Evolutionary conservation across 1,140 invertebrate species (phyloP).

Genomic region (Subanguina moxae): DNA sequence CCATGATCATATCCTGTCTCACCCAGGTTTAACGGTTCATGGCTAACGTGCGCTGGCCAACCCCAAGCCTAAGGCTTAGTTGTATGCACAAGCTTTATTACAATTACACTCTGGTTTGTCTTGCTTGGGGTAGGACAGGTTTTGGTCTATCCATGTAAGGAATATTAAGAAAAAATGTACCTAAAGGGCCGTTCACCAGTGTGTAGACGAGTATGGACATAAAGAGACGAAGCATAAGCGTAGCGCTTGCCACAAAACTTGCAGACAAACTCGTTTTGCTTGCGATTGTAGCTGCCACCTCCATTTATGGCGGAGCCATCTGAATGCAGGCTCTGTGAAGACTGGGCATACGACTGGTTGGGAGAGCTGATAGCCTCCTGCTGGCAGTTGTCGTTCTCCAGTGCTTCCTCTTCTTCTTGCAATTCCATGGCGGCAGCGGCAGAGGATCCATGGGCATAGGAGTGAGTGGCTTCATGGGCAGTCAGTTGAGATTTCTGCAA

Average conservation of each 20-base stretch:
- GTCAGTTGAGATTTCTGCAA: slow-evolving; percentile 58
- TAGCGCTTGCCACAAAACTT: slow-evolving; percentile 57
- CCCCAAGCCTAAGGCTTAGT: too few species aligned
- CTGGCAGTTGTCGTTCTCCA: not conserved
- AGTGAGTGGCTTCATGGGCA: slow-evolving; percentile 57
- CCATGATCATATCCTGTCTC: too few species aligned
- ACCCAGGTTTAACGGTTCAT: too few species aligned
- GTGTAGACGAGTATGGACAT: slow-evolving; percentile 52
- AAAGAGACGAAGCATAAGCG: slow-evolving; percentile 53
- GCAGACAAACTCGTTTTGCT: slow-evolving; percentile 47
- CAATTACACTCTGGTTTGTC: too few species aligned
- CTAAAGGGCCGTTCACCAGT: slow-evolving; percentile 54
- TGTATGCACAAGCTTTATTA: too few species aligned
- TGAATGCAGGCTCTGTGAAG: not conserved
- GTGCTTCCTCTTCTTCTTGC: not conserved
- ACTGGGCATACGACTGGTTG: too few species aligned
- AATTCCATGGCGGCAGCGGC: too few species aligned
- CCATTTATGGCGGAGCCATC: not conserved
- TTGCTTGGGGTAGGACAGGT: too few species aligned
- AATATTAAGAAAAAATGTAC: too few species aligned
- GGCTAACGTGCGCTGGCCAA: too few species aligned
- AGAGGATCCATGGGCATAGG: slow-evolving; percentile 13
- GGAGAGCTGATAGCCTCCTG: not conserved
- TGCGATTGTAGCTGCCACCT: not conserved
- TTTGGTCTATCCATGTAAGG: too few species aligned